A percentile compares a stretch with the other conserved stretches of the same genome.
These are phyloP conservation scores for Stegophylla sp. DNA, from an alignment of 2,888 invertebrate genomes.

Conservation along the genomic window DNA sequence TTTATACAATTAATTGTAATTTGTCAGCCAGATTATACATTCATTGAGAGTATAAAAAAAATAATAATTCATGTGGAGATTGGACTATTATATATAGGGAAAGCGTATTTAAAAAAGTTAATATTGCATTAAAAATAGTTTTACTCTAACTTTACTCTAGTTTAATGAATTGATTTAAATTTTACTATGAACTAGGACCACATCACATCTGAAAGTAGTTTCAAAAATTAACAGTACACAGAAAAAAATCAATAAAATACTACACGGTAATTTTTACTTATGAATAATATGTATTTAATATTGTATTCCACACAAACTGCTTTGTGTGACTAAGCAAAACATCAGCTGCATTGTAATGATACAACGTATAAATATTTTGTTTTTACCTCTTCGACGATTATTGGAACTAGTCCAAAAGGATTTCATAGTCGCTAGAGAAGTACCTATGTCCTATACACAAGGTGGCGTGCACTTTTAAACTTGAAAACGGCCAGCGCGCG, in stretches of 20 bases:
- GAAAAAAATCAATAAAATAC: neutral
- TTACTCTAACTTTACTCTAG: too few relatives aligned
- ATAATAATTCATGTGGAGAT: neutral
- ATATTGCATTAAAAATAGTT: too few relatives aligned
- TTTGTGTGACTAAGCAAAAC: slow-evolving; percentile 36
- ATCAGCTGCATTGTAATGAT: slow-evolving; percentile 26
- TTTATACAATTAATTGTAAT: too few relatives aligned
- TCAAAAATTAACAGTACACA: neutral
- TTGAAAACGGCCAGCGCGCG: slow-evolving; percentile 9
- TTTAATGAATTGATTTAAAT: too few relatives aligned
- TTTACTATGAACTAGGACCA: too few relatives aligned
- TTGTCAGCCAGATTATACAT: too few relatives aligned
- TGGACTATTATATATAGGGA: too few relatives aligned
- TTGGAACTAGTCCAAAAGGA: slow-evolving; percentile 17
- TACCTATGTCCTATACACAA: neutral
- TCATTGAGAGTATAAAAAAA: too few relatives aligned
- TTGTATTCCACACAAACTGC: slow-evolving; percentile 2
- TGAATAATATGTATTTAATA: neutral
- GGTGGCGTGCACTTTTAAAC: slow-evolving; percentile 41
- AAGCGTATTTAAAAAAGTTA: too few relatives aligned
- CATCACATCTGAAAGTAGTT: too few relatives aligned
- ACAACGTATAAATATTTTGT: slow-evolving; percentile 29
- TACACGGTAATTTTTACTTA: neutral
- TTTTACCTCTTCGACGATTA: slow-evolving; percentile 14
- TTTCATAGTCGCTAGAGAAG: neutral